phyloP scores from a whole-genome alignment of 2,888 invertebrate genomes.

The Agapostemon virescens region DNA sequence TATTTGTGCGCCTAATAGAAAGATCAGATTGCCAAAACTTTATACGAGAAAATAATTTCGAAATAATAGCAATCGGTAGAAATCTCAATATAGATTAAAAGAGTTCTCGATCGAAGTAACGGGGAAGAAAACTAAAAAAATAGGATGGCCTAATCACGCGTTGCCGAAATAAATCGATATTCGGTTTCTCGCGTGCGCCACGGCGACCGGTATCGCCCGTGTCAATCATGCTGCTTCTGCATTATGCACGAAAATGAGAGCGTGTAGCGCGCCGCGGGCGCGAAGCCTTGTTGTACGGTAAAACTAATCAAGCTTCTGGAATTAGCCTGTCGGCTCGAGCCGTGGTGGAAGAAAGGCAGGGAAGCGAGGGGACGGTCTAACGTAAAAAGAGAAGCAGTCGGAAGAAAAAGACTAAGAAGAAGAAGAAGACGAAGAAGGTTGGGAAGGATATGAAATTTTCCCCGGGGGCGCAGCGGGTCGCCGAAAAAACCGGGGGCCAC shows the following conservation, averaged over 20 bases:
- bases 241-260: conserved; percentile 48
- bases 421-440: conserved; percentile 42
- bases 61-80: too few relatives aligned
- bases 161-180: conserved; percentile 31
- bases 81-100: too few relatives aligned
- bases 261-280: conserved; percentile 36
- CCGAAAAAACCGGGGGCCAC: conserved; percentile 61
- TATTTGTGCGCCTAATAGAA: too few relatives aligned
- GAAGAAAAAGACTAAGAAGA: background rate
- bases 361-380: too few relatives aligned
- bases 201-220: conserved; percentile 11
- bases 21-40: too few relatives aligned
- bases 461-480: conserved; percentile 65
- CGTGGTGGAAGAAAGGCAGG: background rate
- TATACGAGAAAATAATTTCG: too few relatives aligned
- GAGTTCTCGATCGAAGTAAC: too few relatives aligned
- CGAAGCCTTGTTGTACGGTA: conserved; percentile 59
- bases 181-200: conserved; percentile 31
- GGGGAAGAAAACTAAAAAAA: too few relatives aligned
- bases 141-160: background rate
- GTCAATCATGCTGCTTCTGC: conserved; percentile 36
- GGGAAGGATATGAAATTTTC: conserved; percentile 70
- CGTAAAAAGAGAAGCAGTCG: too few relatives aligned
- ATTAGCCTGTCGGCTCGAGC: conserved; percentile 64
- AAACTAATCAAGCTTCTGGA: conserved; percentile 77